Evolutionary conservation across 2,113 vertebrate genomes (phyloP).

Genomic region (Bettongia penicillata): DNA sequence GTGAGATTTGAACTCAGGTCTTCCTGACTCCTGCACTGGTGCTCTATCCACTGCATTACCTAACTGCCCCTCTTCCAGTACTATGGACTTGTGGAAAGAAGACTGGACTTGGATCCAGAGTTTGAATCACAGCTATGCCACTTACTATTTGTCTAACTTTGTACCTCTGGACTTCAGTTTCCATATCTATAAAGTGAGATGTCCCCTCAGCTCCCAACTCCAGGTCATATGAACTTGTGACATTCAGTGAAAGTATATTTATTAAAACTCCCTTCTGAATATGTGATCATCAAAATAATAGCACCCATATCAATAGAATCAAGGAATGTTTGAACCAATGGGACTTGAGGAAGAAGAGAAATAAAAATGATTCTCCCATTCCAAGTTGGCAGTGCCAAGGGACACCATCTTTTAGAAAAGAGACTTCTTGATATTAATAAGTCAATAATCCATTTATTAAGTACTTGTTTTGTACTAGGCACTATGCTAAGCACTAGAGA

Average conservation of each 20-base stretch:
- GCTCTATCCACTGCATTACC: too few relatives aligned
- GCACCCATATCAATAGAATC: background rate
- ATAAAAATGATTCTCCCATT: constrained; percentile 95
- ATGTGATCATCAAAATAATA: background rate
- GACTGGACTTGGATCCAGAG: background rate
- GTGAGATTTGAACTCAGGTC: too few relatives aligned
- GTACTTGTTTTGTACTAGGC: background rate
- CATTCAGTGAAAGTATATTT: background rate
- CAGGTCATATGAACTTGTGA: background rate
- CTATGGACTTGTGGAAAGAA: background rate
- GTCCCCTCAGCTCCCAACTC: background rate
- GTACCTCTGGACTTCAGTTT: background rate
- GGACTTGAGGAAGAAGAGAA: constrained; percentile 80
- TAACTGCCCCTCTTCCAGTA: background rate
- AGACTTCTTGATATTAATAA: constrained; percentile 87
- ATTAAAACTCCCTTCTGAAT: background rate
- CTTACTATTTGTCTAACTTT: background rate
- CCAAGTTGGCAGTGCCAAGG: constrained; percentile 89
- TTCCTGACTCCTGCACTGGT: too few relatives aligned
- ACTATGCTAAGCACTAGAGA: background rate
- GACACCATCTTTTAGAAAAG: constrained; percentile 91
- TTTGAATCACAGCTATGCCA: background rate
- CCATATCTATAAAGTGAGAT: background rate
- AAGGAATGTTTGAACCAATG: background rate
- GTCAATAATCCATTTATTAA: background rate